Conservation (phyloP, 2,113 vertebrate genomes). For the Ophiodon elongatus region DNA sequence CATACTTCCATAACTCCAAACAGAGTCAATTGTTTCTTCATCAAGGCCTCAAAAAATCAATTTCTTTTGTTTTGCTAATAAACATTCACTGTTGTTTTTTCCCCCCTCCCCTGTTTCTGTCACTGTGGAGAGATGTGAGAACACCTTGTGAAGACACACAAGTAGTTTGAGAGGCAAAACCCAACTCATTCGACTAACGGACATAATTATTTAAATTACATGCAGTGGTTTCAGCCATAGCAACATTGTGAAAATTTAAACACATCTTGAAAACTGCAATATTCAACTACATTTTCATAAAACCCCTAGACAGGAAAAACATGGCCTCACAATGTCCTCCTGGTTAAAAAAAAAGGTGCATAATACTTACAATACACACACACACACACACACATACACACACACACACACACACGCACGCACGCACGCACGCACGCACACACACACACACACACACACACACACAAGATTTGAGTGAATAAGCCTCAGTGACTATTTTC, state of each 20-base stretch:
- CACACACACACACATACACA: background rate
- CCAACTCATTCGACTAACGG: background rate
- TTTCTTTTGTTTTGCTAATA: conserved; percentile 12
- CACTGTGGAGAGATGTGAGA: background rate
- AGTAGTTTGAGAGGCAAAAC: background rate
- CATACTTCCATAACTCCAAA: conserved; percentile 46
- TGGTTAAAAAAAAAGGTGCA: background rate
- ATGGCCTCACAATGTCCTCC: background rate
- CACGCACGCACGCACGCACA: too few species aligned
- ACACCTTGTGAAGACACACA: conserved; percentile 8
- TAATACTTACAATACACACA: background rate
- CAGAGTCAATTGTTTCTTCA: conserved; percentile 33
- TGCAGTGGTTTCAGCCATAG: background rate
- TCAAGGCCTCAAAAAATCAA: conserved; percentile 41
- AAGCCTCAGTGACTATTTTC: conserved; percentile 9
- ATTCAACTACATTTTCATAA: background rate
- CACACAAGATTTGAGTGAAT: background rate
- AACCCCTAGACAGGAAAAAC: background rate
- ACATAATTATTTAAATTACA: background rate
- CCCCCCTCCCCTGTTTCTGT: background rate
- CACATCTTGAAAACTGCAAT: background rate
- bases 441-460: background rate
- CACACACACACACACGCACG: background rate
- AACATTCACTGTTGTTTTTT: conserved; percentile 5
- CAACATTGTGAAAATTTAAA: background rate